A percentile compares a stretch with the other conserved stretches of the same genome.
Evolutionary conservation across 2,113 vertebrate genomes (phyloP).

Genomic region (Balaeniceps rex): DNA sequence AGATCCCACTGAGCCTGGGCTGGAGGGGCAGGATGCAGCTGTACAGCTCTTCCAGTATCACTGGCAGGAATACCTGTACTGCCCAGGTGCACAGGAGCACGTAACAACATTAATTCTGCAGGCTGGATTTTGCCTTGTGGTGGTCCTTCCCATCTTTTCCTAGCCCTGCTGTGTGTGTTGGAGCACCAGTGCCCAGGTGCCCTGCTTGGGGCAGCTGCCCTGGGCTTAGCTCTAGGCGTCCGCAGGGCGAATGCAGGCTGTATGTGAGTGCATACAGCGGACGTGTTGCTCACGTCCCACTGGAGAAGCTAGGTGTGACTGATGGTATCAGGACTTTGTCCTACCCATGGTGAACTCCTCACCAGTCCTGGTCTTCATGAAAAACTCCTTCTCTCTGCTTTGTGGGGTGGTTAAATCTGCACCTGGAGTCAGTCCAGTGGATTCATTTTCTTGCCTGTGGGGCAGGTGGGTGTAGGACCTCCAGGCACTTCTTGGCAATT

Average conservation of each 20-base stretch:
- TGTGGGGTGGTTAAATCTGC: not conserved
- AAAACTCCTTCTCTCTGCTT: not conserved
- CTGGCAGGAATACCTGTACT: not conserved
- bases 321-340: not conserved
- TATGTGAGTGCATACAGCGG: accelerated
- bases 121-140: not conserved
- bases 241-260: accelerated
- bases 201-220: accelerated
- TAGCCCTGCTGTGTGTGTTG: too few relatives aligned
- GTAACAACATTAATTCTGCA: not conserved
- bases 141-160: not conserved
- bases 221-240: not conserved
- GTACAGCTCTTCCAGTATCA: not conserved
- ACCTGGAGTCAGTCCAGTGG: not conserved
- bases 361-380: not conserved
- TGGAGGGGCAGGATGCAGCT: not conserved
- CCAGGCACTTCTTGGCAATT: not conserved
- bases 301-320: not conserved
- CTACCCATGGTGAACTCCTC: not conserved
- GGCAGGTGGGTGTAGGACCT: not conserved
- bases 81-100: not conserved
- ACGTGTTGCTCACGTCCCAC: accelerated
- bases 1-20: not conserved
- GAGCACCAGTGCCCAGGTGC: not conserved
- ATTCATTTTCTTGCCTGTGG: not conserved